Percentiles rank a stretch among this genome's conserved stretches.
Conservation (phyloP, 2,888 invertebrate genomes). For the Rhamphomyia laevipes region DNA sequence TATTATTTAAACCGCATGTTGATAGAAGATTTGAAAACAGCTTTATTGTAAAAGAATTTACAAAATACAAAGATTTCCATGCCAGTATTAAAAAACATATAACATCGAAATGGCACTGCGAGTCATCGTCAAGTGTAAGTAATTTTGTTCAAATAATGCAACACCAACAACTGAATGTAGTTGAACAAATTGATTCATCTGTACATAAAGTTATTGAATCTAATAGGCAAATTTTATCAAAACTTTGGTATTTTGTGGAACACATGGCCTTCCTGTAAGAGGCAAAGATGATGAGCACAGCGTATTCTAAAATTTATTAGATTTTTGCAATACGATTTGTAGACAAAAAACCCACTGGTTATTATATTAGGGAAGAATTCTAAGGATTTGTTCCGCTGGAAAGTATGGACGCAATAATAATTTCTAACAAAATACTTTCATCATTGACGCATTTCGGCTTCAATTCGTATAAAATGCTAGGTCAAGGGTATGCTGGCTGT, state of each 20-base stretch:
- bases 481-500: slow-evolving; percentile 21
- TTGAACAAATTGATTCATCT: slow-evolving; percentile 11
- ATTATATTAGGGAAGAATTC: slow-evolving; percentile 18
- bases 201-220: slow-evolving; percentile 3
- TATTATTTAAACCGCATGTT: slow-evolving; percentile 17
- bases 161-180: slow-evolving; percentile 7
- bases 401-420: slow-evolving; percentile 17
- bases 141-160: slow-evolving; percentile 13
- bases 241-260: slow-evolving; percentile 19
- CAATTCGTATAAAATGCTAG: slow-evolving; percentile 16
- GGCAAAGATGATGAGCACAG: slow-evolving; percentile 16
- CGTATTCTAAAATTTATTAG: slow-evolving; percentile 15
- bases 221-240: slow-evolving; percentile 11
- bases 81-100: slow-evolving; percentile 18
- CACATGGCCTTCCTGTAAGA: slow-evolving; percentile 19
- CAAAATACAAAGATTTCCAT: slow-evolving; percentile 20
- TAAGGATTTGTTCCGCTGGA: slow-evolving; percentile 19
- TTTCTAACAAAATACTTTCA: slow-evolving; percentile 17
- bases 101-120: slow-evolving; percentile 17
- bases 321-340: slow-evolving; percentile 19
- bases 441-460: slow-evolving; percentile 15
- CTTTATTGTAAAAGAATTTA: slow-evolving; percentile 20
- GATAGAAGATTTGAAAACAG: slow-evolving; percentile 18
- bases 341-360: slow-evolving; percentile 15
- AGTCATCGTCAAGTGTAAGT: slow-evolving; percentile 20